A percentile compares a stretch with the other conserved stretches of the same genome.
Evolutionary conservation across 2,888 invertebrate genomes (phyloP).

Genomic region (Philaethria dido): DNA sequence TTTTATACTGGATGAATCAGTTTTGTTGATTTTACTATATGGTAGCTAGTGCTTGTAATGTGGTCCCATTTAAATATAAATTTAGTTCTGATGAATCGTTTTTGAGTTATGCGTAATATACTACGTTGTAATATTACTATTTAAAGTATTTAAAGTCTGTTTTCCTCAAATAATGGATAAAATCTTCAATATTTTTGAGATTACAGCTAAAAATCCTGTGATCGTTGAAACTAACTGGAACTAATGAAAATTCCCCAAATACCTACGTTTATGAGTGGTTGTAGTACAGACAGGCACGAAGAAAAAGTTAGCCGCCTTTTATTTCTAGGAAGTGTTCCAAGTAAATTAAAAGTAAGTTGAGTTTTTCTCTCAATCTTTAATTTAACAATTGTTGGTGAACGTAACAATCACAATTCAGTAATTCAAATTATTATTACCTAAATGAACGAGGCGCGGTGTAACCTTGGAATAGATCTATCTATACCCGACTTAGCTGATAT

Average conservation of each 20-base stretch:
- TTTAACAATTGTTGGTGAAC: constrained; percentile 64
- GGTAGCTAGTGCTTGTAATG: no score
- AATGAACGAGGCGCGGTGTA: constrained; percentile 59
- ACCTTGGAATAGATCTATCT: constrained; percentile 76
- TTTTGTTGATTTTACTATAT: no score
- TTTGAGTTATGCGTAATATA: no score
- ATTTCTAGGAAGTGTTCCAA: constrained; percentile 71
- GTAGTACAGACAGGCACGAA: constrained; percentile 71
- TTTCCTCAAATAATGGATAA: no score
- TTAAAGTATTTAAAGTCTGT: no score
- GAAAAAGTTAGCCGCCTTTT: constrained; percentile 64
- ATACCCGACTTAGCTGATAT: constrained; percentile 60
- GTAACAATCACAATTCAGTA: constrained; percentile 55
- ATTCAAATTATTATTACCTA: constrained; percentile 55
- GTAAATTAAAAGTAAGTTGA: constrained; percentile 62
- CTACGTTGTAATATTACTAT: no score
- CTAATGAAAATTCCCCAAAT: constrained; percentile 62
- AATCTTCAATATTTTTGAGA: constrained; percentile 31
- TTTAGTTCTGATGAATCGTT: no score
- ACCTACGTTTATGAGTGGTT: constrained; percentile 67
- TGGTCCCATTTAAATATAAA: no score
- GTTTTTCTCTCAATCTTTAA: constrained; percentile 62
- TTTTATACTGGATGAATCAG: no score
- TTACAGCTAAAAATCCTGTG: constrained; percentile 45
- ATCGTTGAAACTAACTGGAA: constrained; percentile 51